Evolutionary conservation across 1,140 invertebrate genomes (phyloP).

Genomic region (Drosophila chauvacae): DNA sequence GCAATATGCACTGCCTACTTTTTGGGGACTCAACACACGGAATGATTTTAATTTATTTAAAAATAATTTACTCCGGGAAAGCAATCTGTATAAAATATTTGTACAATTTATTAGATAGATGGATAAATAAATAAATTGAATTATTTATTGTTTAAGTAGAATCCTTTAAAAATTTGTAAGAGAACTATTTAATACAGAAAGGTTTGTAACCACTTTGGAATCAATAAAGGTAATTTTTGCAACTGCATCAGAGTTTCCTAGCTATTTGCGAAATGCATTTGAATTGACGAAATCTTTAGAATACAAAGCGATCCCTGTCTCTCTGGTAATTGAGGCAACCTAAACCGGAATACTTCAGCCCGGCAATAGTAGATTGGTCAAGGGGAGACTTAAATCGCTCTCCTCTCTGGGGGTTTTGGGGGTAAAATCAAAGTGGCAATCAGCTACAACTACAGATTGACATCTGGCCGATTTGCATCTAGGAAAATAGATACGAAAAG

Average conservation of each 20-base stretch:
- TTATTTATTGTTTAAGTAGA: not conserved
- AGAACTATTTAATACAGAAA: not conserved
- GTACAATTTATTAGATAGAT: not conserved
- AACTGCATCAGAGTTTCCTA: not conserved
- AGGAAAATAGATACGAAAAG: constrained; percentile 41
- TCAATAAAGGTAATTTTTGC: not conserved
- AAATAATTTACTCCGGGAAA: too few relatives aligned
- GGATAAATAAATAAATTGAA: not conserved
- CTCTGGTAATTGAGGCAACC: constrained; percentile 48
- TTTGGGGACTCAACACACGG: too few relatives aligned
- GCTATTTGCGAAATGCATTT: constrained; percentile 36
- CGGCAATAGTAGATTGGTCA: constrained; percentile 11
- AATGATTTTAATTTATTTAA: too few relatives aligned
- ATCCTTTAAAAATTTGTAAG: too few relatives aligned
- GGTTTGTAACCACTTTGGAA: not conserved
- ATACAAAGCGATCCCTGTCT: not conserved
- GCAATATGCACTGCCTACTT: too few relatives aligned
- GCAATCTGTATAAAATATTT: too few relatives aligned
- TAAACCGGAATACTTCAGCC: not conserved
- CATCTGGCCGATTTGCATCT: constrained; percentile 78
- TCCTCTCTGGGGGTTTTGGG: constrained; percentile 10
- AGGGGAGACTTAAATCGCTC: not conserved
- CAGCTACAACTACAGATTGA: constrained; percentile 72
- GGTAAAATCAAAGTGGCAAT: constrained; percentile 56
- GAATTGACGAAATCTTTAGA: constrained; percentile 17